Conservation (phyloP, 2,888 invertebrate species). For the Megastigmus dorsalis region DNA sequence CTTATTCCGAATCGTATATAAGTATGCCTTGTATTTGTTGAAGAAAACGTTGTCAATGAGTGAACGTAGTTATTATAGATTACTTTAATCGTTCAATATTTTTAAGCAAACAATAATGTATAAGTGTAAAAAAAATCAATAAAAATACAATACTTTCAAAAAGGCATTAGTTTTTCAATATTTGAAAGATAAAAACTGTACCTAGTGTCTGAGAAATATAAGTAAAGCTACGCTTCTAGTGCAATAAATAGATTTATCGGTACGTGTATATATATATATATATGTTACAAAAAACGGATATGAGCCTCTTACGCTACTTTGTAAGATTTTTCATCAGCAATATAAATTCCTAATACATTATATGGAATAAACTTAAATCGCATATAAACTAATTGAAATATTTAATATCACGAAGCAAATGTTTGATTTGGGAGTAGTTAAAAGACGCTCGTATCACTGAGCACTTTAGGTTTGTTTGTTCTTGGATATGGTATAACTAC, state of each 20-base stretch:
- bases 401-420: neutral
- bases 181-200: too few relatives aligned
- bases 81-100: neutral
- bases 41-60: neutral
- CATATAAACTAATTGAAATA: too few relatives aligned
- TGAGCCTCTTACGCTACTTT: constrained; percentile 9
- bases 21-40: neutral
- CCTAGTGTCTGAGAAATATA: too few relatives aligned
- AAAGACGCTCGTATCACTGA: neutral
- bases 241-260: constrained; percentile 14
- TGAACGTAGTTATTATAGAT: neutral
- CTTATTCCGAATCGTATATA: neutral
- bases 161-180: neutral
- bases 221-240: constrained; percentile 13
- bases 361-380: too few relatives aligned
- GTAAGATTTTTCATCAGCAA: neutral
- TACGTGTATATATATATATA: constrained; percentile 17
- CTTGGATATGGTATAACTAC: neutral
- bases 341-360: too few relatives aligned
- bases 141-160: constrained; percentile 18
- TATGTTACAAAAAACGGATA: constrained; percentile 12
- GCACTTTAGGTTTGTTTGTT: constrained; percentile 7
- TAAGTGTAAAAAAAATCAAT: constrained; percentile 4
- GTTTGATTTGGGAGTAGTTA: too few relatives aligned
- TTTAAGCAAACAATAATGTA: constrained; percentile 5